Base-by-base conservation (phyloP, 2,113 vertebrate species). In the Enhydra lutris region DNA sequence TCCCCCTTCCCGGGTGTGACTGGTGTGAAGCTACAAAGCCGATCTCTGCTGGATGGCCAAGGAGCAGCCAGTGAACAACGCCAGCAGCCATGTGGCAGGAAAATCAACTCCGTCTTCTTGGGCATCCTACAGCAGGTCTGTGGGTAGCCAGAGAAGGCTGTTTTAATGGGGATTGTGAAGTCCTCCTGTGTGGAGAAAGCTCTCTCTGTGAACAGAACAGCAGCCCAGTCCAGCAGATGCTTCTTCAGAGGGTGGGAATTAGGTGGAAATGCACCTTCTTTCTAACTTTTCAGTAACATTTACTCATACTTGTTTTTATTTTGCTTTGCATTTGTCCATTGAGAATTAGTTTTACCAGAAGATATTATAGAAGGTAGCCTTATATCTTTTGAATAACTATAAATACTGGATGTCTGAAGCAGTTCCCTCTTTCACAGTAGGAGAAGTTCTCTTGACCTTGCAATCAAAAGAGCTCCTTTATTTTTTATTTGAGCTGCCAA, bases 141-240 rank as follows among this genome's bases (percentile, higher is more conserved):
- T 80, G 18, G 29, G 31, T 59, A 26, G 14, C 57, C 2, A 0
- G 20, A 20, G 45, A 67, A 78, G 34, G 10, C 24, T 61, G 12
- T 24, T 57, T n/a, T 23, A 67, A 15, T 34, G 8, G 20, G 24
- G 23, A 50, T 29, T 34, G 36, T 39, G 36, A 88, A 88, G 18
- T 50, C n/a, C 0, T 5, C 31, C 1, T 3, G 6, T 34, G 52
- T 21, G 45, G 3, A 36, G 6, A 4, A 39, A 20, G 13, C 26
- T 67, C 63, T 34, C 26, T 67, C 63, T 67, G 31, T 34, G 24
- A 84, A 34, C 9, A 26, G 34, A 50, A 13, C 9, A 52, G 31
- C 34, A 45, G 26, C 17, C 10, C 36, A n/a, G 26, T n/a, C 6
- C 24, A 67, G 13, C 1, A 31, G 13, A 61, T 3, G 18, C 36